Conservation (phyloP, 2,113 vertebrate genomes). For the Myotis lucifugus region DNA sequence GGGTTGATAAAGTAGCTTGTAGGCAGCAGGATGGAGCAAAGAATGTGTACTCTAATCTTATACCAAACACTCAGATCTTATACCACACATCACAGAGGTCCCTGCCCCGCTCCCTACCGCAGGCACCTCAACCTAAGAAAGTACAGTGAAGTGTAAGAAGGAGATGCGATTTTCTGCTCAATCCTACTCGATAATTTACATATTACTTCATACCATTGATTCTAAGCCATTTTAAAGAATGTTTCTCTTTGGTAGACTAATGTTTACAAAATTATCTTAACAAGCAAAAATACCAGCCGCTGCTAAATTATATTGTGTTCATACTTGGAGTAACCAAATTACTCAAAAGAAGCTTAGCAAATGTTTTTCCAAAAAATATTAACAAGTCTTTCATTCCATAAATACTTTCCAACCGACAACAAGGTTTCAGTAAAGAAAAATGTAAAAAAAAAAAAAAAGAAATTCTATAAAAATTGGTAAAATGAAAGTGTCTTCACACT, state of each 20-base stretch:
- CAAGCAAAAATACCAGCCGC: background rate
- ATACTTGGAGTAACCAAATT: constrained; percentile 3
- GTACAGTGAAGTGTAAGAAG: background rate
- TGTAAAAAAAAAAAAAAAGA: background rate
- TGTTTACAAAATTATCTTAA: background rate
- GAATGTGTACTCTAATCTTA: background rate
- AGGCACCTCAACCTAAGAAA: background rate
- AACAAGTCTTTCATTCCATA: background rate
- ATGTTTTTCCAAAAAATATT: background rate
- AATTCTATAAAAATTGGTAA: background rate
- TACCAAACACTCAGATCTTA: background rate
- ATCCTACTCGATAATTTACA: background rate
- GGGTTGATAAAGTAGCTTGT: background rate
- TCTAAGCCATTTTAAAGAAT: background rate
- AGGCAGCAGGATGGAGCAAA: background rate
- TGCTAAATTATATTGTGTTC: background rate
- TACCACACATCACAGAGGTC: background rate
- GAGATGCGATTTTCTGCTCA: background rate
- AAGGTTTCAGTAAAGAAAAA: background rate
- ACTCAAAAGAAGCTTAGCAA: background rate
- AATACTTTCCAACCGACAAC: background rate
- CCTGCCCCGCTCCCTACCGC: background rate
- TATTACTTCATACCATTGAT: background rate
- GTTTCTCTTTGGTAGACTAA: background rate
- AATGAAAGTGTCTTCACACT: background rate